A percentile compares a stretch with the other conserved stretches of the same genome.
phyloP scores from a whole-genome alignment of 2,113 vertebrate genomes.

The Myiopsitta monachus region DNA sequence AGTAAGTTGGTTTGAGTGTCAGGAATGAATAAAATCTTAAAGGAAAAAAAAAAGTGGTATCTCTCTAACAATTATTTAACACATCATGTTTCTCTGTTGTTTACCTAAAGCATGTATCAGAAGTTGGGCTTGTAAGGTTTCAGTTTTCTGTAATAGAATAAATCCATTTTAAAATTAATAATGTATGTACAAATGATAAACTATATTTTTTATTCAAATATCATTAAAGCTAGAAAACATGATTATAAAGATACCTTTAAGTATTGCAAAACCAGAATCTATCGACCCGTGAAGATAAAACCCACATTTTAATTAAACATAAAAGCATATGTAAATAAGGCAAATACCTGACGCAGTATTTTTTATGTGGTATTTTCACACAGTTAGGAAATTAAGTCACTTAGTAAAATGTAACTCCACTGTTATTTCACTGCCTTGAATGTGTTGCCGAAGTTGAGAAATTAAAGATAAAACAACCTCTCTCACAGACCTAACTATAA shows the following conservation, averaged over 20 bases:
- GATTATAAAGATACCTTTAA: not conserved
- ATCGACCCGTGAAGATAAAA: fast-evolving
- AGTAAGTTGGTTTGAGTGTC: not conserved
- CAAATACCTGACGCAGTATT: not conserved
- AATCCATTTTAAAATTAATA: not conserved
- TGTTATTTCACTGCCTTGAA: not conserved
- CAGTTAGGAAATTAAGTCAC: not conserved
- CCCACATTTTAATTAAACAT: not conserved
- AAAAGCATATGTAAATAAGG: not conserved
- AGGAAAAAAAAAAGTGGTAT: not conserved
- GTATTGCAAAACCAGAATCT: not conserved
- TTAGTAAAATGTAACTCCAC: not conserved
- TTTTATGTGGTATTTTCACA: not conserved
- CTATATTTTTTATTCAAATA: not conserved
- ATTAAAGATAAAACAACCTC: not conserved
- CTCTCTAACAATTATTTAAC: not conserved
- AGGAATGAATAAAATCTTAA: not conserved
- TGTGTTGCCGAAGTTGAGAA: not conserved
- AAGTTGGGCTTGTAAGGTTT: not conserved
- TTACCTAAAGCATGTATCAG: not conserved
- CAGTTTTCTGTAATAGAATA: not conserved
- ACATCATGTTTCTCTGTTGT: not conserved
- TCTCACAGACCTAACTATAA: not conserved
- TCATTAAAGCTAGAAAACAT: not conserved
- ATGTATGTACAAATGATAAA: not conserved